Percentiles rank a stretch among this genome's conserved stretches.
These are phyloP conservation scores for Speoplatyrhinus poulsoni DNA, from an alignment of 2,113 vertebrate species.

Conservation along the genomic window DNA sequence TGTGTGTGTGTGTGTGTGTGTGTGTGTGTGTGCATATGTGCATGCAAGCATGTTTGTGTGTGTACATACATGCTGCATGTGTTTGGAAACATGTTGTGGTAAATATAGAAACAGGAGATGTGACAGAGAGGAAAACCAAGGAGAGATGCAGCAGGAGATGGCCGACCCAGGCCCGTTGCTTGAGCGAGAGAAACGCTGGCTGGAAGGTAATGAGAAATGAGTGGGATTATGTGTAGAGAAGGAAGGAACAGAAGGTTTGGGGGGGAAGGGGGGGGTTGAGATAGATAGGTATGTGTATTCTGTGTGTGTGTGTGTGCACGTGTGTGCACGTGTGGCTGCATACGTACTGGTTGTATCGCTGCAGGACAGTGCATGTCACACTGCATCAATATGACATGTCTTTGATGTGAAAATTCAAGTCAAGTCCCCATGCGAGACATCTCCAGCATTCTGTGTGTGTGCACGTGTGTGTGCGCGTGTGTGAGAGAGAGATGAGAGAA, in stretches of 20 bases:
- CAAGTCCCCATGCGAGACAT: slow-evolving; percentile 29
- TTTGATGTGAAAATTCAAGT: slow-evolving; percentile 77
- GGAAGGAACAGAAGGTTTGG: slow-evolving; percentile 33
- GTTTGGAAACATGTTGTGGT: background rate
- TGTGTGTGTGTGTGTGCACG: slow-evolving; percentile 27
- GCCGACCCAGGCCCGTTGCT: slow-evolving; percentile 30
- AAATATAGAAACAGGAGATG: slow-evolving; percentile 10
- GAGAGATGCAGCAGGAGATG: slow-evolving; percentile 43
- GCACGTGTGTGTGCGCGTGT: background rate
- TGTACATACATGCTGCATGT: background rate
- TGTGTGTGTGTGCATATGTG: background rate
- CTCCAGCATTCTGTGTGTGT: background rate
- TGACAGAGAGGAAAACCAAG: slow-evolving; percentile 45
- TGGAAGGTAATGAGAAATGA: slow-evolving; percentile 40
- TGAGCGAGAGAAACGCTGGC: slow-evolving; percentile 29
- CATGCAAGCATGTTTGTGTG: background rate
- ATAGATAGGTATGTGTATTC: background rate
- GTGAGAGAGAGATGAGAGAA: background rate
- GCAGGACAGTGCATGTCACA: slow-evolving; percentile 65
- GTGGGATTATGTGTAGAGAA: slow-evolving; percentile 34
- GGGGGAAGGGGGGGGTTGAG: slow-evolving; percentile 10
- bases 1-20: background rate
- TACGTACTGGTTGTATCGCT: slow-evolving; percentile 40
- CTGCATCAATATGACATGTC: slow-evolving; percentile 71
- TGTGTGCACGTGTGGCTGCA: background rate